Conservation (phyloP, 2,797 vertebrate species). For the Chiroxiphia lanceolata region DNA sequence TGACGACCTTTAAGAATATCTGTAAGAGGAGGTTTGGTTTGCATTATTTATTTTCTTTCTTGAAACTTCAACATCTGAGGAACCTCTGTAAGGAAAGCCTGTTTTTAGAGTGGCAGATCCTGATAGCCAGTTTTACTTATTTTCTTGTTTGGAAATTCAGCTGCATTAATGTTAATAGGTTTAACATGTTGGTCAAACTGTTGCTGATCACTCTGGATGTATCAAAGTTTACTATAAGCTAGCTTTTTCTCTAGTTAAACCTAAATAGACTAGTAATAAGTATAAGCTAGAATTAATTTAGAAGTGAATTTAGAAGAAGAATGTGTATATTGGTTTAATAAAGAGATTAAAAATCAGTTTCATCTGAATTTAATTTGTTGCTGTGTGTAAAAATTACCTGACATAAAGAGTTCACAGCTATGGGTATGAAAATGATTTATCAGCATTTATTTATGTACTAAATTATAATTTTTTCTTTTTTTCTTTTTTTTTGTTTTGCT, state of each 20-base stretch:
- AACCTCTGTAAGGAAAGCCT: background rate
- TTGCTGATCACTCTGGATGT: background rate
- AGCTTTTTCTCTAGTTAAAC: background rate
- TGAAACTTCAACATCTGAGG: background rate
- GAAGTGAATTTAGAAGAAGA: background rate
- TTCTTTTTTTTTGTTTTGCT: background rate
- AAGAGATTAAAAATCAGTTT: background rate
- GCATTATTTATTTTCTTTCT: background rate
- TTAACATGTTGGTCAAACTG: background rate
- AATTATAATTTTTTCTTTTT: conserved; percentile 51
- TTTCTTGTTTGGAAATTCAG: background rate
- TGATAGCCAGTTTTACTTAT: background rate
- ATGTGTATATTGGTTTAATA: background rate
- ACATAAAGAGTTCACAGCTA: background rate
- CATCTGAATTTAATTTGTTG: background rate
- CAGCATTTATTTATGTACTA: background rate
- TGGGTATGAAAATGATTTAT: background rate
- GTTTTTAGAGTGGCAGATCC: background rate
- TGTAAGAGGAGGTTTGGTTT: background rate
- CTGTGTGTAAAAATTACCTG: background rate
- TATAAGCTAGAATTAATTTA: background rate
- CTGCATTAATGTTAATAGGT: background rate
- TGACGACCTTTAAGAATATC: background rate
- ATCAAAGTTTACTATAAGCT: background rate
- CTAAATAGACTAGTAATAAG: background rate